Base-by-base conservation (phyloP, 2,797 vertebrate genomes). In the Pipistrellus pygmaeus region DNA sequence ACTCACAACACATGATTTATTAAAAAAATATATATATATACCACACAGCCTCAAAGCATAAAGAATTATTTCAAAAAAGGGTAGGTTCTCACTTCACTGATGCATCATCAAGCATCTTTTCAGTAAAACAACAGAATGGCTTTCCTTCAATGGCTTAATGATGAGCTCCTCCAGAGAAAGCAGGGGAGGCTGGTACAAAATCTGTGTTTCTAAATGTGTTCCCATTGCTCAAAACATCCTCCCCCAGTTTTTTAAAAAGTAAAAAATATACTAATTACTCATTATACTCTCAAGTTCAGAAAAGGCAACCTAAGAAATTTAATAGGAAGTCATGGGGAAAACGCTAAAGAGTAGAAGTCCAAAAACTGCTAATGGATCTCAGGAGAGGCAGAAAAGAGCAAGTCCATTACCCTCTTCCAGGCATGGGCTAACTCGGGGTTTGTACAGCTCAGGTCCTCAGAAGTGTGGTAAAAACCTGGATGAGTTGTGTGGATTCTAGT, bases 1-100 rank as follows among this genome's bases (percentile, higher is more conserved):
- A 51, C 15, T 21, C 62, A 88, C 20, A 5, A 32, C 55, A 84
- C 55, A 8, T 69, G 20, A 94, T 76, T 95, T 75, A 66, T 87
- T 92, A 57, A 93, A 38, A 93, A 97, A 55, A 93, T n/a, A n/a
- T n/a, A n/a, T n/a, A n/a, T n/a, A n/a, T n/a, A 51, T 75, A 23
- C n/a, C 91, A 27, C 2, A 32, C 0, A 4, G 4, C 32, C 73
- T 73, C 64, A 66, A 93, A 48, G 10, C 35, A 66, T 88, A 94
- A 95, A n/a, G 85, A 95, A 51, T 18, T 80, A 82, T 90, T 92
- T 89, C 53, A 87, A 73, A 75, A 76, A 86, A 90, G 6, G 71
- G 78, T 30, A 72, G 0, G 4, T 84, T 96, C 75, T 51, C 5
- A 17, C 4, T 88, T 27, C 85, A 80, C 85, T 91, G 94, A 85